phyloP scores from a whole-genome alignment of 2,888 invertebrate species.

The Oasisia sp. region DNA sequence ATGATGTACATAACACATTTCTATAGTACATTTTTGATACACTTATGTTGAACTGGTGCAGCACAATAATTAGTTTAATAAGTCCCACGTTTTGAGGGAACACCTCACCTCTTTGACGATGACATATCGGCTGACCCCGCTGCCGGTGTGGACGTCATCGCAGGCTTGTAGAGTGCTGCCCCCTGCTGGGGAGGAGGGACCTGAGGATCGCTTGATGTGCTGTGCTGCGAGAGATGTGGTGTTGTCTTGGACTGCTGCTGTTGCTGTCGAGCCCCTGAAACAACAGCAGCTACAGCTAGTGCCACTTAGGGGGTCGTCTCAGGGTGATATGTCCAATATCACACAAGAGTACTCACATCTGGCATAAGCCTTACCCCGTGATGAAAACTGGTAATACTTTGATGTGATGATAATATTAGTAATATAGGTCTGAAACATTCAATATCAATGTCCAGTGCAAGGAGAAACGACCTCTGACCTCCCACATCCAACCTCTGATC shows the following conservation, averaged over 20 bases:
- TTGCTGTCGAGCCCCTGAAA: slow-evolving; percentile 23
- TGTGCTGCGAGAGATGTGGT: neutral
- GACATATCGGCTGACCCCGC: neutral
- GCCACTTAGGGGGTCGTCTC: no score
- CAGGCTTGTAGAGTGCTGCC: neutral
- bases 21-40: neutral
- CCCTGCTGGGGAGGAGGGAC: neutral
- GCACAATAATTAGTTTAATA: neutral
- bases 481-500: no score
- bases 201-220: neutral
- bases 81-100: neutral
- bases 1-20: neutral
- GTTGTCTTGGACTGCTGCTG: slow-evolving; percentile 21
- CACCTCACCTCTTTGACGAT: neutral
- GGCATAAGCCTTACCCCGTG: no score
- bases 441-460: no score
- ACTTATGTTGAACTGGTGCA: neutral
- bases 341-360: no score
- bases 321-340: no score
- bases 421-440: no score
- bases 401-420: no score
- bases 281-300: neutral
- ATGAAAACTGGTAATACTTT: no score
- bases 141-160: neutral
- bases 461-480: no score